Evolutionary conservation across 2,113 vertebrate species (phyloP).

Genomic region (Panurus biarmicus): DNA sequence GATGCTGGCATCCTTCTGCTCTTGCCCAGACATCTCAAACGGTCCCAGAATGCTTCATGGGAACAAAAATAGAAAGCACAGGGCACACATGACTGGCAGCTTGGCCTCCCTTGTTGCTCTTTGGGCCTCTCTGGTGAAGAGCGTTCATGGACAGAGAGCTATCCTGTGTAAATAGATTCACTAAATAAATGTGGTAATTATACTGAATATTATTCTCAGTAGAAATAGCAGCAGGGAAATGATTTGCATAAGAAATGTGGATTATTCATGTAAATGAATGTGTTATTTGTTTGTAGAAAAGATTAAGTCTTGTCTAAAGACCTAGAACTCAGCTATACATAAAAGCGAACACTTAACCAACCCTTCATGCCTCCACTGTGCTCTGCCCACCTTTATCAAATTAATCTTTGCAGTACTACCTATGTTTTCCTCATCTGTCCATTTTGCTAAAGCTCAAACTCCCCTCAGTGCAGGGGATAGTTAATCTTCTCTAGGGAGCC

Average conservation of each 20-base stretch:
- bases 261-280: slow-evolving; percentile 63
- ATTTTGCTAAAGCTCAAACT: background rate
- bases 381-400: background rate
- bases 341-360: background rate
- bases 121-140: slow-evolving; percentile 8
- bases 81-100: background rate
- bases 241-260: slow-evolving; percentile 65
- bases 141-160: slow-evolving; percentile 1
- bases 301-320: slow-evolving; percentile 59
- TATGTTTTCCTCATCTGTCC: background rate
- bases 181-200: slow-evolving; percentile 64
- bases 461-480: background rate
- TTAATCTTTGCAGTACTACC: background rate
- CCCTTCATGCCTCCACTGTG: background rate
- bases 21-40: background rate
- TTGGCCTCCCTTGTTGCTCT: slow-evolving; percentile 16
- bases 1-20: slow-evolving; percentile 37
- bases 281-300: slow-evolving; percentile 61
- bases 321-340: slow-evolving; percentile 9
- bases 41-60: background rate
- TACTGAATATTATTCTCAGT: slow-evolving; percentile 54
- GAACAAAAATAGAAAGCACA: background rate
- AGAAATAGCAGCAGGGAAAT: slow-evolving; percentile 52
- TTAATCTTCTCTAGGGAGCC: background rate
- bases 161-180: slow-evolving; percentile 48